phyloP scores from a whole-genome alignment of 2,113 vertebrate species.

The Azemiops feae region DNA sequence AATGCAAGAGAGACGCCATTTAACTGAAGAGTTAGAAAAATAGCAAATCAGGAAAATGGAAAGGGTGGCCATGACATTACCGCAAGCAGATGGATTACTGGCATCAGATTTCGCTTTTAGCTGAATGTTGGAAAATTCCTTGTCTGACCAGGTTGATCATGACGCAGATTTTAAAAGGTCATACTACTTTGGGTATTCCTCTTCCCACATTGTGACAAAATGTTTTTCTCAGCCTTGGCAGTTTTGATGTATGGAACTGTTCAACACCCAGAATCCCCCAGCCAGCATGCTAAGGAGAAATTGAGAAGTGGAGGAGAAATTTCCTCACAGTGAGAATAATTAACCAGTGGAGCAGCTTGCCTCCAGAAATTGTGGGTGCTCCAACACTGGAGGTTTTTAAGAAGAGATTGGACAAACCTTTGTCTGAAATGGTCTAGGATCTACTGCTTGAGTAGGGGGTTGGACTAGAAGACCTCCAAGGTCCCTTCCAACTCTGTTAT shows the following conservation, averaged over 20 bases:
- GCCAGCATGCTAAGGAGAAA: not conserved
- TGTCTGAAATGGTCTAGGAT: not conserved
- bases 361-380: not conserved
- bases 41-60: not conserved
- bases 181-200: conserved; percentile 1
- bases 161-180: not conserved
- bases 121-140: not conserved
- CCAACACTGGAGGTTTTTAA: not conserved
- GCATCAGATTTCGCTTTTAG: not conserved
- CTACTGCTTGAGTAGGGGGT: not conserved
- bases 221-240: not conserved
- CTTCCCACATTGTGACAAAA: not conserved
- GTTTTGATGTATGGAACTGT: not conserved
- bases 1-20: not conserved
- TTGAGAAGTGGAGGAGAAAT: not conserved
- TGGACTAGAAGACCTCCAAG: not conserved
- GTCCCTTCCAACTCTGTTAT: not conserved
- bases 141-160: not conserved
- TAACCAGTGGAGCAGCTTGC: not conserved
- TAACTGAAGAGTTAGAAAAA: not conserved
- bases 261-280: not conserved
- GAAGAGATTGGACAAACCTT: not conserved
- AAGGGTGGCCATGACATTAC: not conserved
- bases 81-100: not conserved
- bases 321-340: not conserved